phyloP scores from a whole-genome alignment of 2,888 invertebrate species.

The Thysanoteuthis rhombus region DNA sequence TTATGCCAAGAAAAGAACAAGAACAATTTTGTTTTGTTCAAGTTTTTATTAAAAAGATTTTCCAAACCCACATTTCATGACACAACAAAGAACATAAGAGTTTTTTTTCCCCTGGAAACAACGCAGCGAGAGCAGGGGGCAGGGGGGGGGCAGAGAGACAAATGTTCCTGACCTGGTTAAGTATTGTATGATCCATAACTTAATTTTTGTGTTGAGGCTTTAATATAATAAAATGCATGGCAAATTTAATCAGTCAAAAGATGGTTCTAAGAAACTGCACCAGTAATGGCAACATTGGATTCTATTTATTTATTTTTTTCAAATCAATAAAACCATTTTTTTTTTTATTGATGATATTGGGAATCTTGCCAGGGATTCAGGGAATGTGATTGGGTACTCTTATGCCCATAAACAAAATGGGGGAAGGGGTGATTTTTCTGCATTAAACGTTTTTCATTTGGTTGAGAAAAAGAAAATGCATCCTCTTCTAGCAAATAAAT shows the following conservation, averaged over 20 bases:
- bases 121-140: background rate
- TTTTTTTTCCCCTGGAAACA: background rate
- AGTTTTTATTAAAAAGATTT: slow-evolving; percentile 12
- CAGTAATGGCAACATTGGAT: background rate
- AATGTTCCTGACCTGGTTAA: background rate
- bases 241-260: background rate
- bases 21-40: slow-evolving; percentile 12
- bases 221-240: background rate
- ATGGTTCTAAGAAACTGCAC: background rate
- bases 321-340: too few relatives aligned
- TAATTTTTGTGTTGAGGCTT: background rate
- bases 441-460: too few relatives aligned
- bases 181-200: background rate
- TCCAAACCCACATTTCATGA: slow-evolving; percentile 1
- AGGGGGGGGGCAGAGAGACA: background rate
- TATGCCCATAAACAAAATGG: background rate
- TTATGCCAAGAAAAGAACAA: background rate
- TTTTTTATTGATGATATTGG: background rate
- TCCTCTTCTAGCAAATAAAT: too few relatives aligned
- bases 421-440: too few relatives aligned
- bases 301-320: background rate
- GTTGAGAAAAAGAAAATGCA: too few relatives aligned
- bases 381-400: background rate
- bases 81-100: background rate
- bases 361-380: background rate